Base-by-base conservation (phyloP, 1,140 invertebrate species). In the Magallana ariakensis region DNA sequence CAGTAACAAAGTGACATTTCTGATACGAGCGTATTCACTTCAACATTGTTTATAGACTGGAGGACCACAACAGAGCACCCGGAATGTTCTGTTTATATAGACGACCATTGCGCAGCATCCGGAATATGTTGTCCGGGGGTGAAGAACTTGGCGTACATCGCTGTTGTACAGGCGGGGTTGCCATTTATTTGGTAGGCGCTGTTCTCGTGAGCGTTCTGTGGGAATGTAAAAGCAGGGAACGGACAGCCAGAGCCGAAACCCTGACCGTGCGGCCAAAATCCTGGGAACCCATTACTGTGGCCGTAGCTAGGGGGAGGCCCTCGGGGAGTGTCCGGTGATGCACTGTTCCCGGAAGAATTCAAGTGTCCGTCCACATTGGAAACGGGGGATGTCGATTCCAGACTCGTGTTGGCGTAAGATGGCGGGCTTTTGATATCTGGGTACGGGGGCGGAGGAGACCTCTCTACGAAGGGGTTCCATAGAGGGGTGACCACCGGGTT, bases 391-490 rank as follows among this genome's bases (percentile, higher is more conserved):
- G 16, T 75, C 16, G 86, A 87, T 10, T 57, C 80, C 7, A 22
- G 66, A 13, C 86, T 81, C 16, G 82, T 53, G 56, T 83, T 83
- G 15, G 26, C 80, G 54, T 81, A 86, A 8, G 85, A 58, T 54
- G 75, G 85, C 10, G 85, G 85, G 57, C 85, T 86, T 60, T 66
- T 86, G 56, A 60, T n/a, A n/a, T 54, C 57, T 6, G 75, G 56
- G 53, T 81, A 81, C 1, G 87, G 22, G 5, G 75, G 70, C 16
- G 83, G 70, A 1, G 86, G 80, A 13, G 82, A 86, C n/a, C 33
- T 66, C 19, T 80, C 83, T 9, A 85, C 60, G 62, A 85, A 86
- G 15, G 84, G 86, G 57, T 87, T 85, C 89, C 89, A 89, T 13
- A 87, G 53, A 9, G 55, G 55, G 19, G 46, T 82, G 15, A n/a